Evolutionary conservation across 2,797 vertebrate species (phyloP), one percentile per base, ranked within the genome.

Genomic region (Parauchenoglanis ngamensis): DNA sequence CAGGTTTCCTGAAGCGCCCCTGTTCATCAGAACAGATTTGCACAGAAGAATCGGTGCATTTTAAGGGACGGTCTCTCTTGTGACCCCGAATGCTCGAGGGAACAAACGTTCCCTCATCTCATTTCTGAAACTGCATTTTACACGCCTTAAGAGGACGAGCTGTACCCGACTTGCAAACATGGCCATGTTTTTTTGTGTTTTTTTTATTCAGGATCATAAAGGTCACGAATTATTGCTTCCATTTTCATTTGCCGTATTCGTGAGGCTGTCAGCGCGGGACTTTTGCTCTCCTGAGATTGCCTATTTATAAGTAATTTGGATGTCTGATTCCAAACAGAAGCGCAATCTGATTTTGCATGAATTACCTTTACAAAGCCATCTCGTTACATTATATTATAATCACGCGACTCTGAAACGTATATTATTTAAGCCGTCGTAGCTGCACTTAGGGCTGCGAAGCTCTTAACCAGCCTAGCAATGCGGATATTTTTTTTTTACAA

Each of bases 271-370:
- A 63, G 35, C 59, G 25, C 28, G 19, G 65, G 89, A 83, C 54
- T 63, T 79, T 89, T 84, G 70, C 88, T 89, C 87, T 88, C 85
- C 85, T 73, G 82, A 89, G 90, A 90, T 88, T 86, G 83, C 73
- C 85, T 89, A 90, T 91, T 90, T 86, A 89, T 91, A 86, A 91
- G 90, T 88, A 57, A 91, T 90, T 89, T 87, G 87, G 75, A 46
- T 75, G 88, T 88, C 86, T 87, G 76, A 57, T 78, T 57, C 28
- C 54, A 78, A 57, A 78, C 21, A 57, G 76, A 57, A 52, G 6
- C 1, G 83, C 86, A 59, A 87, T 91, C 88, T 70, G 84, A 86
- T 87, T 87, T 87, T 85, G 89, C 90, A 90, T 87, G 84, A 86
- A 82, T 90, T 90, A 85, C 87, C 81, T 84, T 88, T 15, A n/a